These are phyloP conservation scores for Clarias fuscus DNA, from an alignment of 2,797 vertebrate genomes.

Conservation along the genomic window DNA sequence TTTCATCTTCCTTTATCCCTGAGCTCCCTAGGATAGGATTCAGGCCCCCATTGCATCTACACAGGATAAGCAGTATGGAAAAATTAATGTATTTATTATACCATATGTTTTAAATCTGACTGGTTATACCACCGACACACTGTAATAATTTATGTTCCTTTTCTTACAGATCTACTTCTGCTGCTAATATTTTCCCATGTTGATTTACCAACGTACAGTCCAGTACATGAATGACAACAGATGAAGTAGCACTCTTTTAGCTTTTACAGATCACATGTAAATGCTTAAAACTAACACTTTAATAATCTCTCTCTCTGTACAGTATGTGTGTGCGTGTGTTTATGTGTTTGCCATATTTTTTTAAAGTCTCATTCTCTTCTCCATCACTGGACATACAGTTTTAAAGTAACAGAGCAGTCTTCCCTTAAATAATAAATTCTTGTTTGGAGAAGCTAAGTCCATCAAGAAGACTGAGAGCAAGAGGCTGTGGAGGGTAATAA, in stretches of 20 bases:
- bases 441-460: conserved; percentile 71
- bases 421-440: conserved; percentile 68
- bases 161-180: not conserved
- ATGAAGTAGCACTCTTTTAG: not conserved
- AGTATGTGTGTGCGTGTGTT: not conserved
- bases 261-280: not conserved
- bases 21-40: no score
- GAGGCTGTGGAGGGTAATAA: conserved; percentile 63
- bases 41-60: no score
- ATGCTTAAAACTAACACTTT: not conserved
- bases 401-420: conserved; percentile 53
- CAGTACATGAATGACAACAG: not conserved
- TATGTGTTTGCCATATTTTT: not conserved
- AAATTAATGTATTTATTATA: not conserved
- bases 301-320: not conserved
- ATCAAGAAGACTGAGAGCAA: conserved; percentile 61
- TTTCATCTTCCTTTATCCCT: no score
- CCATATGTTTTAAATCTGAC: not conserved
- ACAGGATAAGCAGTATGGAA: no score
- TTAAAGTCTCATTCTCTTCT: not conserved
- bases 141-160: not conserved
- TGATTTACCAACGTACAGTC: not conserved
- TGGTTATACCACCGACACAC: not conserved
- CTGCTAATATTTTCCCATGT: not conserved
- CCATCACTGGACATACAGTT: conserved; percentile 22